Percentiles rank a stretch among this genome's conserved stretches.
phyloP scores from a whole-genome alignment of 2,888 invertebrate species.

The Tuberolachnus salignus region DNA sequence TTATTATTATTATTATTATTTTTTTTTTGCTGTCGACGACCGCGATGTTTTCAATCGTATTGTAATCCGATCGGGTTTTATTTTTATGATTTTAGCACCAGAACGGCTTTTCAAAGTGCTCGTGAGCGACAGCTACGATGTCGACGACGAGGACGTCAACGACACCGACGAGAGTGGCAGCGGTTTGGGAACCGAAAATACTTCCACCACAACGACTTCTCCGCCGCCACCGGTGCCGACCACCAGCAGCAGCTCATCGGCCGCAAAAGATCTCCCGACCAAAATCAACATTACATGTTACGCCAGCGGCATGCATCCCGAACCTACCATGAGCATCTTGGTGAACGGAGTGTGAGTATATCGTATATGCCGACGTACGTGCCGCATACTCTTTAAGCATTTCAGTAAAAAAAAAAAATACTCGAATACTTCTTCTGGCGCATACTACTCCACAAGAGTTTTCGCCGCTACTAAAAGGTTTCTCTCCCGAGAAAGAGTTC shows the following conservation, averaged over 20 bases:
- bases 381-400: too few relatives aligned
- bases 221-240: neutral
- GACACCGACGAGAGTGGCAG: slow-evolving; percentile 14
- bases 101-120: slow-evolving; percentile 42
- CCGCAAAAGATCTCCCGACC: slow-evolving; percentile 20
- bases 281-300: slow-evolving; percentile 48
- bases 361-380: neutral
- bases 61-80: neutral
- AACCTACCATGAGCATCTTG: slow-evolving; percentile 47
- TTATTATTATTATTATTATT: too few relatives aligned
- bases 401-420: too few relatives aligned
- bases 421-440: too few relatives aligned
- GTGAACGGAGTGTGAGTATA: slow-evolving; percentile 44
- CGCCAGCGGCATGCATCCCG: slow-evolving; percentile 43
- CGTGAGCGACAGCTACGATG: slow-evolving; percentile 28
- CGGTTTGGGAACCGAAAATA: neutral
- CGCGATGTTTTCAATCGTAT: too few relatives aligned
- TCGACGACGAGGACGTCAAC: slow-evolving; percentile 37
- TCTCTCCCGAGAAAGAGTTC: too few relatives aligned
- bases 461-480: too few relatives aligned
- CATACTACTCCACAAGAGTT: too few relatives aligned
- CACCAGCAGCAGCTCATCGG: neutral
- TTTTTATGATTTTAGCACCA: slow-evolving; percentile 3
- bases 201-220: neutral
- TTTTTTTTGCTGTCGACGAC: too few relatives aligned